Conservation (phyloP, 2,888 invertebrate genomes). For the Cotesia congregata region DNA sequence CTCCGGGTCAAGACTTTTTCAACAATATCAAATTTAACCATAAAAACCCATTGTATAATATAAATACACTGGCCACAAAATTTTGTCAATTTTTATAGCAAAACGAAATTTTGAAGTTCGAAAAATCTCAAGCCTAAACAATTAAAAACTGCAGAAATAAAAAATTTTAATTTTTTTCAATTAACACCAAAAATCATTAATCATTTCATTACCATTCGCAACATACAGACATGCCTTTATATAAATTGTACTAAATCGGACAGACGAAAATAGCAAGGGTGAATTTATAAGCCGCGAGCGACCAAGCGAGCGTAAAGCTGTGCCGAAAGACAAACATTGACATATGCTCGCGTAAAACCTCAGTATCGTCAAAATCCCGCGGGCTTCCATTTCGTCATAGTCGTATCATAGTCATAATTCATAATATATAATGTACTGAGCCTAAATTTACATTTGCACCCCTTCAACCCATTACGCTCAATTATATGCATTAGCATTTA, state of each 20-base stretch:
- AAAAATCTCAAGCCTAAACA: too few relatives aligned
- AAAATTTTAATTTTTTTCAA: too few relatives aligned
- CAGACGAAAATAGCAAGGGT: constrained; percentile 16
- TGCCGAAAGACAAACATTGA: constrained; percentile 66
- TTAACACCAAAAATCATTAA: too few relatives aligned
- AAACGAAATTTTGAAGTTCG: too few relatives aligned
- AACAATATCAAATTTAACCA: too few relatives aligned
- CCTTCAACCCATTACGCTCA: neutral
- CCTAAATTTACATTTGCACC: neutral
- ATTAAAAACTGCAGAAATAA: too few relatives aligned
- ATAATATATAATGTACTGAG: too few relatives aligned
- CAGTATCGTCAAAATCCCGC: constrained; percentile 41
- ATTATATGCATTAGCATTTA: neutral
- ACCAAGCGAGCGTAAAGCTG: constrained; percentile 64
- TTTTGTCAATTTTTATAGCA: too few relatives aligned
- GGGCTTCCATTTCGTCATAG: constrained; percentile 47
- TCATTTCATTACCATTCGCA: neutral
- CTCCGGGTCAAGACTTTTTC: too few relatives aligned
- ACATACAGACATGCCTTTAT: neutral
- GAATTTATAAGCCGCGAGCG: constrained; percentile 46
- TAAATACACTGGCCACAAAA: too few relatives aligned
- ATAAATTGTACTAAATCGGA: neutral
- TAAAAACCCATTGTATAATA: too few relatives aligned
- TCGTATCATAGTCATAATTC: neutral
- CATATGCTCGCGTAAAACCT: constrained; percentile 65